Evolutionary conservation across 2,113 vertebrate species (phyloP).

Genomic region (human (Homo sapiens)): DNA sequence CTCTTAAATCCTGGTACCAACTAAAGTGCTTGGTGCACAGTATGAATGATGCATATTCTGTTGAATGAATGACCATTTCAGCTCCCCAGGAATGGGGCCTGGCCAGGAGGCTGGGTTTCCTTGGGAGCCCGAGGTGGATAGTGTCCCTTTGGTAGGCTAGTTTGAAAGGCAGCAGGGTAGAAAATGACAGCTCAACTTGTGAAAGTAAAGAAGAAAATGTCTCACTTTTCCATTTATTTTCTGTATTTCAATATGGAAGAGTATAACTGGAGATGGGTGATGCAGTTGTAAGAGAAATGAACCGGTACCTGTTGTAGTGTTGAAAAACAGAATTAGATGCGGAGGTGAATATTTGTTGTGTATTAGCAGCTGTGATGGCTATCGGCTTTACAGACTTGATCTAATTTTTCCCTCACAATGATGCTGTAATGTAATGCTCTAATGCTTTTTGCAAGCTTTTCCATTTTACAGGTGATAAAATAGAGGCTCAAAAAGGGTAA

Average conservation of each 20-base stretch:
- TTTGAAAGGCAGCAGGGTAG: neutral
- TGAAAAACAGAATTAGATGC: neutral
- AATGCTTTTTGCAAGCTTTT: neutral
- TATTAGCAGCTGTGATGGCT: neutral
- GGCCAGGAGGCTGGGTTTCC: neutral
- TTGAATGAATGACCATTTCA: neutral
- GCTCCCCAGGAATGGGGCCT: neutral
- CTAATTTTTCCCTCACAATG: neutral
- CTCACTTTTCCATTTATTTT: neutral
- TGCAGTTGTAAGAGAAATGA: neutral
- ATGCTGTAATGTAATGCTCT: neutral
- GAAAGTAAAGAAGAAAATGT: neutral
- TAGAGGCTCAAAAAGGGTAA: neutral
- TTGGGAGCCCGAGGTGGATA: neutral
- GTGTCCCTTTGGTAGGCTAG: neutral
- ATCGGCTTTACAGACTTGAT: neutral
- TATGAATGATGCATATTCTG: neutral
- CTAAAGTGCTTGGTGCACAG: neutral
- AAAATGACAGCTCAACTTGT: neutral
- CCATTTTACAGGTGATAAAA: neutral
- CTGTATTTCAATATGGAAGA: neutral
- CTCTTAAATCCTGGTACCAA: neutral
- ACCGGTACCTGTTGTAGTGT: fast-evolving
- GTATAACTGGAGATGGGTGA: fast-evolving
- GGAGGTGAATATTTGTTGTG: fast-evolving